These are phyloP conservation scores for Stichodactyla mertensii DNA, from an alignment of 64 coral and sea anemone species.

Conservation along the genomic window DNA sequence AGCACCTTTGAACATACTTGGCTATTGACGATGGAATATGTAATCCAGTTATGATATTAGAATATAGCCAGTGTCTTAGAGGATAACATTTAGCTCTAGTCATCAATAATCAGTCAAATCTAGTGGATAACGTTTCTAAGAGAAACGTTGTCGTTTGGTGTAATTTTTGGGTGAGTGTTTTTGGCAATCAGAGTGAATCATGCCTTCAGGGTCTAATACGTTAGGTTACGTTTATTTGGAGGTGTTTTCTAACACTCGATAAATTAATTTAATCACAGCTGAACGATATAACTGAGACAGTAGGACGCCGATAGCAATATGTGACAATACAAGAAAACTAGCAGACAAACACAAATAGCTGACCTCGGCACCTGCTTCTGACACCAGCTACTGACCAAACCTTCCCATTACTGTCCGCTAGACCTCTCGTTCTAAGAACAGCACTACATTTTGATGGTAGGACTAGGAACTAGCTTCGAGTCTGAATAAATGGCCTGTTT, in stretches of 20 bases:
- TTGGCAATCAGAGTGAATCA: neutral
- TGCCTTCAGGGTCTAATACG: neutral
- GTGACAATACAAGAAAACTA: too few species aligned
- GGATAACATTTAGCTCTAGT: neutral
- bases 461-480: too few species aligned
- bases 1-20: neutral
- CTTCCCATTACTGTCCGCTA: neutral
- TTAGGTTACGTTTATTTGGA: neutral
- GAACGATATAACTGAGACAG: conserved; percentile 1
- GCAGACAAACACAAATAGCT: neutral
- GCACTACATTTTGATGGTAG: neutral
- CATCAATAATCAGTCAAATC: neutral
- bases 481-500: too few species aligned
- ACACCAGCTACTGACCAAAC: neutral
- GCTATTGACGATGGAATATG: neutral
- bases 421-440: neutral
- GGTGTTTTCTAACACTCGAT: neutral
- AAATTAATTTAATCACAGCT: conserved; percentile 24
- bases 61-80: neutral
- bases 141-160: neutral
- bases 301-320: neutral
- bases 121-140: neutral
- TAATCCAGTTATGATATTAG: neutral
- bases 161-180: neutral
- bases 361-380: neutral